Conservation (phyloP, 2,113 vertebrate genomes). For the Pedetes capensis region DNA sequence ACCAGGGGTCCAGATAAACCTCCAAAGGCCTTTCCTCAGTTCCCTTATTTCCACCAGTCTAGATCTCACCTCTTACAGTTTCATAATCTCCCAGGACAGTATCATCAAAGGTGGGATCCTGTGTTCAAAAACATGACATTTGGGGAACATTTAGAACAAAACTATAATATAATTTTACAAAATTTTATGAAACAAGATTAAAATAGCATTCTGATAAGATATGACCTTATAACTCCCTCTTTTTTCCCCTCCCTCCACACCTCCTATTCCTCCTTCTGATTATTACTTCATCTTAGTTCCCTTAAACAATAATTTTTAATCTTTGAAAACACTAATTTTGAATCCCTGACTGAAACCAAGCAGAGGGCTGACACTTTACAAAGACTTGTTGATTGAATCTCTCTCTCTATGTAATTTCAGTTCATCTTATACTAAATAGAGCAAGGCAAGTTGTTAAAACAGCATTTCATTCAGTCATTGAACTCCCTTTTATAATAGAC, state of each 20-base stretch:
- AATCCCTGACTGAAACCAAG: background rate
- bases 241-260: background rate
- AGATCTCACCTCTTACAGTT: too few relatives aligned
- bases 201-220: background rate
- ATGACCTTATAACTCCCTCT: background rate
- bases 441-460: background rate
- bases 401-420: background rate
- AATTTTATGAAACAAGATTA: conserved; percentile 10
- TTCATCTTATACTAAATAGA: background rate
- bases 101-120: too few relatives aligned
- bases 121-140: too few relatives aligned
- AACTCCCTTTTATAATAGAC: background rate
- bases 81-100: too few relatives aligned
- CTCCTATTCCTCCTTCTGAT: background rate
- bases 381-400: background rate
- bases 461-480: background rate
- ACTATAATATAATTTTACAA: too few relatives aligned
- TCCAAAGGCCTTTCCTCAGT: too few relatives aligned
- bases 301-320: background rate
- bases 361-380: background rate
- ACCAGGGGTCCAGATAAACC: too few relatives aligned
- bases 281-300: background rate
- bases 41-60: too few relatives aligned
- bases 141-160: too few relatives aligned
- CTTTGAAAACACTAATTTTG: background rate